Evolutionary conservation across 2,113 vertebrate genomes (phyloP).

Genomic region (Pardalotus punctatus): DNA sequence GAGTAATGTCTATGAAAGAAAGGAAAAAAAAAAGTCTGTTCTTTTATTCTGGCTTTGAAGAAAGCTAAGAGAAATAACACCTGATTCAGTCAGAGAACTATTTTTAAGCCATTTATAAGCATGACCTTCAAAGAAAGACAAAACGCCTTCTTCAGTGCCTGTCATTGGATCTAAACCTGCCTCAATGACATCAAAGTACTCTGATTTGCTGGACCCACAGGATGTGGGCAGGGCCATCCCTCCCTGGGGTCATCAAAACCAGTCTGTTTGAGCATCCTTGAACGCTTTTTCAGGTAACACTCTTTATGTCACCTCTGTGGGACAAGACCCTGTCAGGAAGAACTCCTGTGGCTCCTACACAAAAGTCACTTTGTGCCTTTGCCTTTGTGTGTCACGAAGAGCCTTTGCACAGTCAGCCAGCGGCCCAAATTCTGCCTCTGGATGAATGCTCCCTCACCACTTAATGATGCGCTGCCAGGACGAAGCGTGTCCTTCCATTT

Average conservation of each 20-base stretch:
- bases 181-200: not conserved
- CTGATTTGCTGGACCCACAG: not conserved
- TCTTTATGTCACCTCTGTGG: not conserved
- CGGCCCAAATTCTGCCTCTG: not conserved
- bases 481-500: not conserved
- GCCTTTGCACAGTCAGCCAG: not conserved
- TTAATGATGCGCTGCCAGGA: not conserved
- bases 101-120: not conserved
- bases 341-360: not conserved
- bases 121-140: conserved; percentile 14
- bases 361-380: not conserved
- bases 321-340: not conserved
- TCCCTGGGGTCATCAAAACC: not conserved
- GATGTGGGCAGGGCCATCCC: not conserved
- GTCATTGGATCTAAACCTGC: not conserved
- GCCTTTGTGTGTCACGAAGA: rapidly evolving
- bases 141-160: not conserved
- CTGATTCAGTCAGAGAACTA: not conserved
- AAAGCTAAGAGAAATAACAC: not conserved
- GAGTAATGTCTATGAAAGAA: not conserved
- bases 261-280: not conserved
- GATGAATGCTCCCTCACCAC: not conserved
- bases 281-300: not conserved
- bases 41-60: not conserved
- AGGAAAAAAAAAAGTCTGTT: not conserved